Percentiles rank a stretch among this genome's conserved stretches.
Evolutionary conservation across 2,113 vertebrate species (phyloP).

Genomic region (Osmerus mordax): DNA sequence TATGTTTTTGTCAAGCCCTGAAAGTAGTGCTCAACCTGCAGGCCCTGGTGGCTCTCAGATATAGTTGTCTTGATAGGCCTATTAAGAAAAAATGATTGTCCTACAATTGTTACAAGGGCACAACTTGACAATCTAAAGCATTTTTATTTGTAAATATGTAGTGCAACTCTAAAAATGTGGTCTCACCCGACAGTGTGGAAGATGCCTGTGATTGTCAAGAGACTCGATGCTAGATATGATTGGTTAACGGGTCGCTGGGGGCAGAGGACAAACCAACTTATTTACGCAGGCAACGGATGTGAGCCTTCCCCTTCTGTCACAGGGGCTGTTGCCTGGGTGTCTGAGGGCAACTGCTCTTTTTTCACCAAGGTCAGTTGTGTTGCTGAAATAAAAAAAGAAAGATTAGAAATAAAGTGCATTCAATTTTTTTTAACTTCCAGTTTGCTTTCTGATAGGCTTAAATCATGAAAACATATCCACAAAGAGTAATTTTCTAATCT

Average conservation of each 20-base stretch:
- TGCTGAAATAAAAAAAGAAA: neutral
- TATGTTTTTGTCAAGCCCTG: too few relatives aligned
- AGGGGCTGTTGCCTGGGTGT: constrained; percentile 72
- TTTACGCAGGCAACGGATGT: constrained; percentile 69
- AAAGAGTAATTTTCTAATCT: neutral
- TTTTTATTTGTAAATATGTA: neutral
- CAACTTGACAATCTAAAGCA: neutral
- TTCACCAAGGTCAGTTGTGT: constrained; percentile 69
- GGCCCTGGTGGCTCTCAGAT: too few relatives aligned
- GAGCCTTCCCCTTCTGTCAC: constrained; percentile 34
- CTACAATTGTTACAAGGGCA: too few relatives aligned
- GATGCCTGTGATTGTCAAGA: constrained; percentile 63
- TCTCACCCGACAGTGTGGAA: constrained; percentile 56
- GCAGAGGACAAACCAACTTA: constrained; percentile 44
- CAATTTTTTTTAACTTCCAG: too few relatives aligned
- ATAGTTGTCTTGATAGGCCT: too few relatives aligned
- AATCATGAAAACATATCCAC: neutral
- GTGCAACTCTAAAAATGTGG: too few relatives aligned
- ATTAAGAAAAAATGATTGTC: too few relatives aligned
- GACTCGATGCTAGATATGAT: constrained; percentile 74
- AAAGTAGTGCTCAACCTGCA: too few relatives aligned
- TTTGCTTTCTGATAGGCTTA: neutral
- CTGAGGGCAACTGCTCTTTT: constrained; percentile 73
- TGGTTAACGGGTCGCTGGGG: constrained; percentile 66
- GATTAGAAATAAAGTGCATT: too few relatives aligned